These are phyloP conservation scores for Micromussa lordhowensis DNA, from an alignment of 92 coral and sea anemone genomes.

Conservation along the genomic window DNA sequence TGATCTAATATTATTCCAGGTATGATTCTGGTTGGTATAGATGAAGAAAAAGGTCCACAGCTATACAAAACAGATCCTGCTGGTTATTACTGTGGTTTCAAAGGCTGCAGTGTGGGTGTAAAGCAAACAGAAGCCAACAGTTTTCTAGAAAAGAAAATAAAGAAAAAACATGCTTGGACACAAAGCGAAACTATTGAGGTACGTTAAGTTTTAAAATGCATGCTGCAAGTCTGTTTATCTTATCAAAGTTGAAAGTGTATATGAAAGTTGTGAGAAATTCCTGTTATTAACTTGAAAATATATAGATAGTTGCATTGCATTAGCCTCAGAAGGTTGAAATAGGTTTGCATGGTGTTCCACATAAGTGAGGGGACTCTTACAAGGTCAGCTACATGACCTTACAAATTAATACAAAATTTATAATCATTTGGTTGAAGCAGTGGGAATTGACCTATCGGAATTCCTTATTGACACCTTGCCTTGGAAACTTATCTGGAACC, in stretches of 20 bases:
- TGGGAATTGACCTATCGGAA: no score
- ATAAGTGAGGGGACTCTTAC: no score
- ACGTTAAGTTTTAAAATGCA: background rate
- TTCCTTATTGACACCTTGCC: no score
- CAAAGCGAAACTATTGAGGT: conserved; percentile 95
- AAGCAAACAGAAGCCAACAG: conserved; percentile 99
- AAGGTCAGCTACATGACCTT: no score
- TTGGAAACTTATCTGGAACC: no score
- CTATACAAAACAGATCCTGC: conserved; percentile 98
- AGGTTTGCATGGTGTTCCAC: no score
- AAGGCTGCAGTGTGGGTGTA: conserved; percentile 95
- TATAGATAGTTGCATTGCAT: background rate
- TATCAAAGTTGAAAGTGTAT: no score
- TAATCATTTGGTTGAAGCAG: no score
- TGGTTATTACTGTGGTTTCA: conserved; percentile 98
- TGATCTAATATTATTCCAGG: conserved; percentile 54
- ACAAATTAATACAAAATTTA: no score
- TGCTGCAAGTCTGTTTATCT: no score
- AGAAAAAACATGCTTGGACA: conserved; percentile 98
- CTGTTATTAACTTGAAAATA: no score
- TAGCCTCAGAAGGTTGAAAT: background rate
- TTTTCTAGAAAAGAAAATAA: conserved; percentile 96
- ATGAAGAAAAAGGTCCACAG: conserved; percentile 96
- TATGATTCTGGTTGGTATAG: conserved; percentile 95
- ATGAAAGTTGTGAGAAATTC: no score